phyloP scores from a whole-genome alignment of 2,888 invertebrate genomes.

The Stegophylla sp. region DNA sequence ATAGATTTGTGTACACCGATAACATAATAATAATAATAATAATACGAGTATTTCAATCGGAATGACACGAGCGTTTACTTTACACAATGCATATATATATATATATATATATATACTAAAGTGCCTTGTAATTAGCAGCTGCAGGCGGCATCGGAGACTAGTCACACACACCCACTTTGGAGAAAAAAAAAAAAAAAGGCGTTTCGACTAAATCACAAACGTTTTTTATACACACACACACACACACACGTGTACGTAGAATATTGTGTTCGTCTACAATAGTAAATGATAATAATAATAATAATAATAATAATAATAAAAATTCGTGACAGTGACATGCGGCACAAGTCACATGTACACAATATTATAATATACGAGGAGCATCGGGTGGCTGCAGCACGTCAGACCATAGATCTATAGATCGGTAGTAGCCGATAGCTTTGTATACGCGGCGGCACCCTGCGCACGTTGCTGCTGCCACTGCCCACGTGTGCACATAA shows the following conservation, averaged over 20 bases:
- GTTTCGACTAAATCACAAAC: slow-evolving; percentile 53
- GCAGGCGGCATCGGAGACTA: slow-evolving; percentile 13
- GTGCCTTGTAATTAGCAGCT: slow-evolving; percentile 58
- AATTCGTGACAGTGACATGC: slow-evolving; percentile 57
- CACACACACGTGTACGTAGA: neutral
- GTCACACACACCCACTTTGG: slow-evolving; percentile 38
- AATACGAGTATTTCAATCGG: slow-evolving; percentile 33
- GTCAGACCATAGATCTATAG: neutral
- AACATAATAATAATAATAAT: too few relatives aligned
- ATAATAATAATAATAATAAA: slow-evolving; percentile 19
- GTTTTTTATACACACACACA: slow-evolving; percentile 7
- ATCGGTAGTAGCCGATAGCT: slow-evolving; percentile 56
- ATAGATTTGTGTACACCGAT: slow-evolving; percentile 48
- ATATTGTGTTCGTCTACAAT: slow-evolving; percentile 31
- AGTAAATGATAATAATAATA: slow-evolving; percentile 9
- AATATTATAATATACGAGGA: too few relatives aligned
- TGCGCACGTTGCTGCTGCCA: slow-evolving; percentile 6
- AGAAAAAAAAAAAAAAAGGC: slow-evolving; percentile 28
- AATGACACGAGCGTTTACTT: slow-evolving; percentile 58
- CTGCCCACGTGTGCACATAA: slow-evolving; percentile 26
- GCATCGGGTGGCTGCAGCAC: too few relatives aligned
- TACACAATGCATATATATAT: slow-evolving; percentile 18
- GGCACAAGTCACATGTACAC: slow-evolving; percentile 34
- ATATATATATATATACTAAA: neutral
- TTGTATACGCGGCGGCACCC: slow-evolving; percentile 51